Evolutionary conservation across 2,113 vertebrate genomes (phyloP).

Genomic region (Ceyx melanurus): DNA sequence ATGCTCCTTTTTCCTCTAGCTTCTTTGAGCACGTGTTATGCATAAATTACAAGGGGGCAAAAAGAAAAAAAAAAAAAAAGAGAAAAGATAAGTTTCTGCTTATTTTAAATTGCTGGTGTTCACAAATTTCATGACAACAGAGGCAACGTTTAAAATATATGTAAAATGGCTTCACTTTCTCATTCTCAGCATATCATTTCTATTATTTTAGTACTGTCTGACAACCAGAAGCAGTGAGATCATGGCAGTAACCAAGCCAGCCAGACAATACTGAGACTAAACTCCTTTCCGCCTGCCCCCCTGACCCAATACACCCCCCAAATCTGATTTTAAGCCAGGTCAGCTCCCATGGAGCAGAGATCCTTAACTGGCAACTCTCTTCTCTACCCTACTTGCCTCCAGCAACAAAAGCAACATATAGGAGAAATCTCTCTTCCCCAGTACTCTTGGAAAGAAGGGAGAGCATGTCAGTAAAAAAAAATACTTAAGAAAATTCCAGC

Average conservation of each 20-base stretch:
- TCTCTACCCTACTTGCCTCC: not conserved
- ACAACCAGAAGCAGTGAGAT: slow-evolving; percentile 55
- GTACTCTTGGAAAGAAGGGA: not conserved
- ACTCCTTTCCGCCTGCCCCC: not conserved
- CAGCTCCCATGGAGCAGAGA: not conserved
- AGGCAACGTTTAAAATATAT: not conserved
- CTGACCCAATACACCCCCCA: not conserved
- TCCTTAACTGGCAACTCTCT: not conserved
- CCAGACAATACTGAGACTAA: slow-evolving; percentile 44
- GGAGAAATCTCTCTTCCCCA: not conserved
- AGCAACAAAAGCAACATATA: not conserved
- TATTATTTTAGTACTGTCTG: slow-evolving; percentile 3
- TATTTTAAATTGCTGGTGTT: not conserved
- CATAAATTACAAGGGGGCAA: not conserved
- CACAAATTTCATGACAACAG: not conserved
- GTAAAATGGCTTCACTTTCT: not conserved
- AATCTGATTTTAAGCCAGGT: not conserved
- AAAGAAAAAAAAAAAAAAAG: not conserved
- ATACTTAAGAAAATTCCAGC: not conserved
- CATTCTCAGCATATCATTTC: not conserved
- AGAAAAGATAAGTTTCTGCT: not conserved
- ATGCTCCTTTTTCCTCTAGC: not conserved
- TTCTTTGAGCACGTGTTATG: not conserved
- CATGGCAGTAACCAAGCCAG: slow-evolving; percentile 50
- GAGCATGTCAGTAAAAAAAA: not conserved